These are phyloP conservation scores for Drosophila neonasuta DNA, from an alignment of 2,888 invertebrate genomes.

Conservation along the genomic window DNA sequence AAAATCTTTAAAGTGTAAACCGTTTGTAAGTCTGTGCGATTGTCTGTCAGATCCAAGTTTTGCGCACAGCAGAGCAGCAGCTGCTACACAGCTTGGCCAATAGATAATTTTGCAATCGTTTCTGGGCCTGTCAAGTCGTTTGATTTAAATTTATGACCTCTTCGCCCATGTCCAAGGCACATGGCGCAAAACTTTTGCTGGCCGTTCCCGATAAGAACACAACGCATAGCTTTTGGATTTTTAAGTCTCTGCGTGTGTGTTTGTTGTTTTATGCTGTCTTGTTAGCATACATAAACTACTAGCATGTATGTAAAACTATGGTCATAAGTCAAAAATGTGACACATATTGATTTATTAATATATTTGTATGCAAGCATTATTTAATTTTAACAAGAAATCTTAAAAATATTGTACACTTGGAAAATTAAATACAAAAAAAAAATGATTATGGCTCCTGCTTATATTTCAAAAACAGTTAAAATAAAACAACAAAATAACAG, in stretches of 20 bases:
- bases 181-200: slow-evolving; percentile 52
- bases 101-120: slow-evolving; percentile 65
- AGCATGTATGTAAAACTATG: not conserved
- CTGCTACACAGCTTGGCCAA: slow-evolving; percentile 35
- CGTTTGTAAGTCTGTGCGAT: not conserved
- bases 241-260: not conserved
- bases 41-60: slow-evolving; percentile 9
- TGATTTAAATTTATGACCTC: slow-evolving; percentile 71
- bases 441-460: too few relatives aligned
- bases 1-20: slow-evolving; percentile 20
- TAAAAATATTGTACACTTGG: too few relatives aligned
- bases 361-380: not conserved
- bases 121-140: slow-evolving; percentile 59
- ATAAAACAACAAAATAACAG: too few relatives aligned
- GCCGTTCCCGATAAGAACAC: slow-evolving; percentile 19
- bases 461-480: too few relatives aligned
- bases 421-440: not conserved
- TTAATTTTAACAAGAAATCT: not conserved
- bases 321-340: not conserved
- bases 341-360: slow-evolving; percentile 11
- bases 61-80: slow-evolving; percentile 26
- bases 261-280: not conserved
- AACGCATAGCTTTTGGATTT: slow-evolving; percentile 6
- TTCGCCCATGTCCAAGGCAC: slow-evolving; percentile 57
- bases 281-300: slow-evolving; percentile 2